Conservation (phyloP, 2,797 vertebrate species). For the Percopsis omiscomaycus region DNA sequence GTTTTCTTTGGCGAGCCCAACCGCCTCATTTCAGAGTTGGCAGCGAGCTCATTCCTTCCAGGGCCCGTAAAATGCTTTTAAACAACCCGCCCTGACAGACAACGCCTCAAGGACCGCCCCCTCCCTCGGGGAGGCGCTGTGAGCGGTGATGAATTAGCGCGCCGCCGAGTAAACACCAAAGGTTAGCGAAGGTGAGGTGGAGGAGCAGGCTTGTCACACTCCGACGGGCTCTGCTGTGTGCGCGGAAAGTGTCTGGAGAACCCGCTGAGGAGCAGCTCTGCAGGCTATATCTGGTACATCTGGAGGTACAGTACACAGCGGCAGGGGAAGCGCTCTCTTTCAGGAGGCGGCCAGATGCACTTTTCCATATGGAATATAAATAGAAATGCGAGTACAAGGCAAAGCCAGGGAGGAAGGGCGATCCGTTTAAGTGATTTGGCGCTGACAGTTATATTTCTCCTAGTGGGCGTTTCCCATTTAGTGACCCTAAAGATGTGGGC, state of each 20-base stretch:
- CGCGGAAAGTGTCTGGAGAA: not conserved
- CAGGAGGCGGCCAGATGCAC: too few relatives aligned
- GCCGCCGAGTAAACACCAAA: constrained; percentile 32
- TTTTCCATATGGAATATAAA: too few relatives aligned
- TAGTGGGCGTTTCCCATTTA: too few relatives aligned
- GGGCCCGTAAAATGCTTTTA: not conserved
- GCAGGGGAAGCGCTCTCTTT: not conserved
- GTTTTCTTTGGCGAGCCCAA: too few relatives aligned
- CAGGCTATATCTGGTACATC: not conserved
- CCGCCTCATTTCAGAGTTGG: too few relatives aligned
- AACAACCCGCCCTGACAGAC: constrained; percentile 12
- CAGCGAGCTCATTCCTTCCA: not conserved
- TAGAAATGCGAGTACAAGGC: too few relatives aligned
- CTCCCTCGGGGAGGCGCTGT: constrained; percentile 8
- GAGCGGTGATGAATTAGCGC: constrained; percentile 16
- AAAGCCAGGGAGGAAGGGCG: too few relatives aligned
- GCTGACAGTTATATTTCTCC: too few relatives aligned
- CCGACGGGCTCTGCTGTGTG: constrained; percentile 3
- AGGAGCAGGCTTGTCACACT: constrained; percentile 14
- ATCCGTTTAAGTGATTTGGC: too few relatives aligned
- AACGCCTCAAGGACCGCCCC: constrained; percentile 8
- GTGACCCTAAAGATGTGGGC: too few relatives aligned
- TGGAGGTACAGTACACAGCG: not conserved
- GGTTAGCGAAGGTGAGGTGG: constrained; percentile 32
- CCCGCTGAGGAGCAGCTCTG: constrained; percentile 4